phyloP scores from a whole-genome alignment of 2,888 invertebrate species.

The Hofmannophila pseudospretella region DNA sequence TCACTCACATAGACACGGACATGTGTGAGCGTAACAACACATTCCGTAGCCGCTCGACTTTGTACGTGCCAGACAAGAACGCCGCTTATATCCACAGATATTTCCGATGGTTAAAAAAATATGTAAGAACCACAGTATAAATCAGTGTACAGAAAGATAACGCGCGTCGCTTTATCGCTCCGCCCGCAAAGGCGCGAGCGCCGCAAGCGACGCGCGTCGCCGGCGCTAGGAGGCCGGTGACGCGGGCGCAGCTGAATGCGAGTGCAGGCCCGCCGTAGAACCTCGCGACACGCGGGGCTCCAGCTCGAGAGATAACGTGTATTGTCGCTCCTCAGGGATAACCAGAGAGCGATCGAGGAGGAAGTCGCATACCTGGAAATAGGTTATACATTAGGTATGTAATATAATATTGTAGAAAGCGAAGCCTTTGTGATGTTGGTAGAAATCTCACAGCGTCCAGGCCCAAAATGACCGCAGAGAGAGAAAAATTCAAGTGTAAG shows the following conservation, averaged over 20 bases:
- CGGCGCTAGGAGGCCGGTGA: constrained; percentile 68
- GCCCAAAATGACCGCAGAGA: no score
- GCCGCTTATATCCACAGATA: no score
- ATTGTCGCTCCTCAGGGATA: constrained; percentile 90
- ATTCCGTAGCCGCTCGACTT: no score
- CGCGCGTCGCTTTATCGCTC: constrained; percentile 40
- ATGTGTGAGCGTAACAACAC: no score
- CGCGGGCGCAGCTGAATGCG: constrained; percentile 32
- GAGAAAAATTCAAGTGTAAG: no score
- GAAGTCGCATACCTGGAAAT: constrained; percentile 79
- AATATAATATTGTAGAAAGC: no score
- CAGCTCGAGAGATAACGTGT: constrained; percentile 87
- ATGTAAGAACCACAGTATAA: background rate
- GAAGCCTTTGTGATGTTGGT: no score
- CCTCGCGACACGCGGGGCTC: constrained; percentile 84
- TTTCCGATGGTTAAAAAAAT: no score
- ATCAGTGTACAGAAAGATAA: background rate
- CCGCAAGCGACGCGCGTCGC: constrained; percentile 69
- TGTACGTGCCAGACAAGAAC: no score
- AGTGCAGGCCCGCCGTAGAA: constrained; percentile 39
- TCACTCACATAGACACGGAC: no score
- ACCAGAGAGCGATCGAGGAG: constrained; percentile 87
- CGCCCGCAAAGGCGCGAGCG: constrained; percentile 54
- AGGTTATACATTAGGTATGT: no score
- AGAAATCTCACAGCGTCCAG: no score